These are phyloP conservation scores for Hucho hucho DNA, from an alignment of 2,113 vertebrate species.

Conservation along the genomic window DNA sequence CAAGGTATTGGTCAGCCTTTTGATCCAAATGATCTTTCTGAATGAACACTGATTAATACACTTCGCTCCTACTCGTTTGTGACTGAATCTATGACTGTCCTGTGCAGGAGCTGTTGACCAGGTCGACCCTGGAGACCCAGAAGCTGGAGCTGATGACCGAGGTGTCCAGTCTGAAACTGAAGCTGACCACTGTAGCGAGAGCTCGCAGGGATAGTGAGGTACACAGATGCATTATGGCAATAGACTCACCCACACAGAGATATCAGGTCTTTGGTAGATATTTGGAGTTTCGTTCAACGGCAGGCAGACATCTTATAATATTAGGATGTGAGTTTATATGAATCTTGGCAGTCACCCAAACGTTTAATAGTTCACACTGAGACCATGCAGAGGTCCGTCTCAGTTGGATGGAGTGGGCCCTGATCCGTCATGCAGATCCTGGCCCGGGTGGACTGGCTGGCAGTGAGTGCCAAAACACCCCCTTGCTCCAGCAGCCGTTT, in stretches of 20 bases:
- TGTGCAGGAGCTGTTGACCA: constrained; percentile 86
- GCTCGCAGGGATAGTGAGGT: constrained; percentile 89
- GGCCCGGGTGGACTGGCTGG: background rate
- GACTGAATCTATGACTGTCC: background rate
- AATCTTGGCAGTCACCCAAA: constrained; percentile 33
- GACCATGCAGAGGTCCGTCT: constrained; percentile 35
- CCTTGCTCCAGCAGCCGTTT: constrained; percentile 61
- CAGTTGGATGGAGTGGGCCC: constrained; percentile 18
- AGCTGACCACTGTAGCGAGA: constrained; percentile 83
- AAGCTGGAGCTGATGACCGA: constrained; percentile 95
- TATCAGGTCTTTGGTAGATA: background rate
- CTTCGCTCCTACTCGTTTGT: no score
- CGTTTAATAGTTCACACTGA: constrained; percentile 40
- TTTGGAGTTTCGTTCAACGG: background rate
- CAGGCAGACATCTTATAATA: background rate
- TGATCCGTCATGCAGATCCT: constrained; percentile 35
- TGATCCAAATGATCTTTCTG: no score
- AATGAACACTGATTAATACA: no score
- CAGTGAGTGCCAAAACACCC: background rate
- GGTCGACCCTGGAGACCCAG: constrained; percentile 89
- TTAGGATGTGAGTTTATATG: constrained; percentile 7
- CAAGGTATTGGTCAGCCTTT: no score
- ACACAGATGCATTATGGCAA: constrained; percentile 2
- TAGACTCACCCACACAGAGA: background rate
- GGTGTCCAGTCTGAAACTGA: constrained; percentile 90